Evolutionary conservation across 2,113 vertebrate genomes (phyloP), one percentile per base, ranked within the genome.

Genomic region (Nymphicus hollandicus): DNA sequence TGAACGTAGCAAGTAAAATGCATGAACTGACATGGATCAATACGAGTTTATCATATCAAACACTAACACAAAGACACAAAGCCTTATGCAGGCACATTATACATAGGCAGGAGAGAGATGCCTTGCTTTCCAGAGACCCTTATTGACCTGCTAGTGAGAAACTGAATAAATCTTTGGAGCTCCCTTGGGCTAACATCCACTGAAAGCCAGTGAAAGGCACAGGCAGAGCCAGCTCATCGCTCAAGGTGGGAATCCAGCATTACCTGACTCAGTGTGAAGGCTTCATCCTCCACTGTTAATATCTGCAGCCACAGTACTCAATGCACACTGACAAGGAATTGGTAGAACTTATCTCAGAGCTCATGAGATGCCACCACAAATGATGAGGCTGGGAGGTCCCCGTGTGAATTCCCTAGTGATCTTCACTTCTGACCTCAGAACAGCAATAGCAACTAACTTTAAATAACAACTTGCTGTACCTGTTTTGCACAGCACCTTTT

Each of bases 21-120:
- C 66, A 23, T 78, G 78, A 93, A 74, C 35, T 79, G 72, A 39
- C 60, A n/a, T 0, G 3, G 60, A 88, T 91, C 64, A 44, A n/a
- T 68, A 43, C 2, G 7, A 77, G 60, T 86, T 93, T 91, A 63
- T 79, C n/a, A 29, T 58, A 43, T 25, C 82, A 79, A 70, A 43
- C 11, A 39, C 39, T 77, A 49, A 64, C 31, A 24, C 63, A 81
- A 83, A 94, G 89, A 71, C 79, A 95, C 29, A 73, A 90, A 66
- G n/a, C 28, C 68, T 69, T 0, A 2, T 44, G 25, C 17, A 63
- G 72, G 73, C 53, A 73, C 27, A 68, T 46, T 35, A 12, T n/a
- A 69, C 28, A 35, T 2, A 50, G 50, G 19, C 44, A 94, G 73
- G 29, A 77, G 44, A 83, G 61, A 81, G 31, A 5, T 88, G 35